Evolutionary conservation across 2,888 invertebrate genomes (phyloP), one percentile per base, ranked within the genome.

Genomic region (Oscheius sp.): DNA sequence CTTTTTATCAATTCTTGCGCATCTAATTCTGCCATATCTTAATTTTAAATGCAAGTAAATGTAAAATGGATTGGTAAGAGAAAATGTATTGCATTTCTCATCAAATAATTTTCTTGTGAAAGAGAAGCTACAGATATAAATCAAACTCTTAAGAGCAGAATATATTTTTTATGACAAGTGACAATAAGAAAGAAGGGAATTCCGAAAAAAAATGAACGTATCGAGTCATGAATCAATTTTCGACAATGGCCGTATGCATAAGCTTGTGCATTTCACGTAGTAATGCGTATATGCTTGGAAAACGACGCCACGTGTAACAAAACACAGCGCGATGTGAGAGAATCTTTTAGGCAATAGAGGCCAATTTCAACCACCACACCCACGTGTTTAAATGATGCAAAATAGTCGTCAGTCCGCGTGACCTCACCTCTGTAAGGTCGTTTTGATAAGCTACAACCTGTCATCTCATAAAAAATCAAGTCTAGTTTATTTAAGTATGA

Each of bases 1-100:
- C 47, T 44, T 33, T 59, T 67, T 20, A 67, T 17, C 12, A 67
- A 17, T 28, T 67, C 67, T 17, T 38, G 38, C 9, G 65, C 54
- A 54, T 33, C 32, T 20, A 50, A 28, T 28, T 41, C 41, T 51
- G 24, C 33, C 26, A 17, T 20, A 3, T 54, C 54, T n/a, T 32
- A 33, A 32, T 33, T 54, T 24, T 47, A 24, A 47, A 47, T 24
- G 36, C n/a, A n/a, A n/a, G n/a, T n/a, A n/a, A n/a, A n/a, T n/a
- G n/a, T n/a, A n/a, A n/a, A n/a, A n/a, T n/a, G n/a, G n/a, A n/a
- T n/a, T n/a, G n/a, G n/a, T n/a, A n/a, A n/a, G n/a, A n/a, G n/a
- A n/a, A n/a, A n/a, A n/a, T n/a, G n/a, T n/a, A n/a, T n/a, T n/a
- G n/a, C n/a, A n/a, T n/a, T n/a, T n/a, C n/a, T n/a, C n/a, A n/a